Percentiles rank a stretch among this genome's conserved stretches.
phyloP scores from a whole-genome alignment of 2,113 vertebrate genomes.

The Pelmatolapia mariae region DNA sequence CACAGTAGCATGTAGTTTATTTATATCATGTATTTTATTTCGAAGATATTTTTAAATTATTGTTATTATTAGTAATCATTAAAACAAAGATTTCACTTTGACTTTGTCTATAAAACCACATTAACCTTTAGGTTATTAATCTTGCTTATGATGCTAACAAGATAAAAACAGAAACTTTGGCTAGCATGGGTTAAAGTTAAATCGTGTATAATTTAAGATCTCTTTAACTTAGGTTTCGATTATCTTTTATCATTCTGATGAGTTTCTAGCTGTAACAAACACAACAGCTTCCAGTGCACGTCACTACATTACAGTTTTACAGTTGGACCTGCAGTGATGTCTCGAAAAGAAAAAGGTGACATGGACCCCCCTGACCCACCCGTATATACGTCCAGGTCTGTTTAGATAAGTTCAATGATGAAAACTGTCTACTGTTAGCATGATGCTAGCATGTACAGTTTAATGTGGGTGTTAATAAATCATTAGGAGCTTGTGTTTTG shows the following conservation, averaged over 20 bases:
- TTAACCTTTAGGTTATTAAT: not conserved
- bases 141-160: not conserved
- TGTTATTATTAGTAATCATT: not conserved
- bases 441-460: not conserved
- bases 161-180: not conserved
- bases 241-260: not conserved
- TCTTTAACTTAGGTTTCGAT: not conserved
- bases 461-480: not conserved
- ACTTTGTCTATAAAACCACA: not conserved
- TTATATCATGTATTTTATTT: not conserved
- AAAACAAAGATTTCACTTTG: not conserved
- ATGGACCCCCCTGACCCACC: not conserved
- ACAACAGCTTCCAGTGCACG: not conserved
- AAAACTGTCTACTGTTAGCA: not conserved
- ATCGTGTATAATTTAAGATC: not conserved
- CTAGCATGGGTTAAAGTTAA: not conserved
- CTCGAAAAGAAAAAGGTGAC: not conserved
- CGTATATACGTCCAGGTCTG: not conserved
- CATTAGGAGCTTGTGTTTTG: not conserved
- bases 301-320: rapidly evolving
- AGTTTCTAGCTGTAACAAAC: not conserved
- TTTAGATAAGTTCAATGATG: not conserved
- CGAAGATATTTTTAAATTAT: not conserved
- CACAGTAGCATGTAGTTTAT: not conserved
- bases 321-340: not conserved